These are phyloP conservation scores for Oligia fasciuncula DNA, from an alignment of 2,888 invertebrate genomes.

Conservation along the genomic window DNA sequence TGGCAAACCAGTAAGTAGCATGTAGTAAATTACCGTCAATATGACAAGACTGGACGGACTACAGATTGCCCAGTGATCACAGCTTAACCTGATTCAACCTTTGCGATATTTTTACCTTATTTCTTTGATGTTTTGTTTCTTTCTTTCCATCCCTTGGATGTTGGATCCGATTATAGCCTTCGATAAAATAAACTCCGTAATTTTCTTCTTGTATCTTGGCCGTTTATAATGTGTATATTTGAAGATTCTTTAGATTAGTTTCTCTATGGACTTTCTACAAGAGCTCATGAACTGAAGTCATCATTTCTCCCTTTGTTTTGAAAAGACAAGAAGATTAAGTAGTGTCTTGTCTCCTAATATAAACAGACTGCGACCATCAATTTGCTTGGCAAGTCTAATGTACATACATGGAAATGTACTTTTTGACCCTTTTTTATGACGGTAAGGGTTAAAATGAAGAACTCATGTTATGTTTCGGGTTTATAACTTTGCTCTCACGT, in stretches of 20 bases:
- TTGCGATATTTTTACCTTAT: constrained; percentile 30
- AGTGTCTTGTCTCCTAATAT: constrained; percentile 8
- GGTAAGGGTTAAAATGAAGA: not conserved
- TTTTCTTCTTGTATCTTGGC: constrained; percentile 28
- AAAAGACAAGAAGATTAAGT: constrained; percentile 3
- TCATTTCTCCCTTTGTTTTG: not conserved
- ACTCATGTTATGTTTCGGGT: not conserved
- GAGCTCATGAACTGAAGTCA: not conserved
- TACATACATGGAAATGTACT: constrained; percentile 5
- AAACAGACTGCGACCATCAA: constrained; percentile 7
- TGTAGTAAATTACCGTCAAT: not conserved
- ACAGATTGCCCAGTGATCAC: constrained; percentile 14
- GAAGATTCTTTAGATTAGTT: not conserved
- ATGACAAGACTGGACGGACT: not conserved
- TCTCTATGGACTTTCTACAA: not conserved
- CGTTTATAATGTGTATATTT: not conserved
- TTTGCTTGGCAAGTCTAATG: constrained; percentile 13
- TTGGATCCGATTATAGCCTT: constrained; percentile 43
- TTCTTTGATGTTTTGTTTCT: constrained; percentile 44
- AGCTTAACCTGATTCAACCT: constrained; percentile 36
- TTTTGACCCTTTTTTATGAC: constrained; percentile 19
- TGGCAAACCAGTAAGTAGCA: not conserved
- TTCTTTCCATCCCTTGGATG: constrained; percentile 15
- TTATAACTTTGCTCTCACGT: not conserved
- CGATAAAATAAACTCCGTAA: constrained; percentile 27